Percentiles rank a stretch among this genome's conserved stretches.
Evolutionary conservation across 2,888 invertebrate species (phyloP).

Genomic region (Drosophila mayaguana): DNA sequence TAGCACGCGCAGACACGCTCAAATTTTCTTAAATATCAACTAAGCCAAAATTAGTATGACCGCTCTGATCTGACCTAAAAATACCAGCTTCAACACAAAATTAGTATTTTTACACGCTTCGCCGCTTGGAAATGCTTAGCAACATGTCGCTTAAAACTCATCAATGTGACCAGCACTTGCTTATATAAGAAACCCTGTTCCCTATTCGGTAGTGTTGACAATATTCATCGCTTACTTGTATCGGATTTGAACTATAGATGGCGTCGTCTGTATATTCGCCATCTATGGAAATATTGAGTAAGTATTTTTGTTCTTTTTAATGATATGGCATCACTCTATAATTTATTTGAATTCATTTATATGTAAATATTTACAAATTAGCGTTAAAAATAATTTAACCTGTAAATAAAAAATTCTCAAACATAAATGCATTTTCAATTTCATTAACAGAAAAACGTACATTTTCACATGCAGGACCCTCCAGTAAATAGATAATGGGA

Average conservation of each 20-base stretch:
- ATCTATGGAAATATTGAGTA: constrained; percentile 7
- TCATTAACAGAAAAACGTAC: no score
- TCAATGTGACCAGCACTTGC: constrained; percentile 5
- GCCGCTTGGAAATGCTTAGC: constrained; percentile 7
- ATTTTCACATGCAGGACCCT: neutral
- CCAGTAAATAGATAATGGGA: no score
- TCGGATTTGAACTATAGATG: neutral
- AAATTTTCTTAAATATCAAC: constrained; percentile 63
- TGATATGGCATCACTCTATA: neutral
- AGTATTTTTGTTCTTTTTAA: no score
- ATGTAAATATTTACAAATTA: neutral
- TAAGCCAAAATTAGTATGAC: constrained; percentile 38
- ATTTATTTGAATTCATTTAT: neutral
- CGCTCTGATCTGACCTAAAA: neutral
- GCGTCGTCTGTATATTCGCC: neutral
- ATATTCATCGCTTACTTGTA: neutral
- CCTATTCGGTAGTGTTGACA: neutral
- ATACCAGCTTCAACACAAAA: constrained; percentile 4
- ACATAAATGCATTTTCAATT: neutral
- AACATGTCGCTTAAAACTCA: constrained; percentile 14
- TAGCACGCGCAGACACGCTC: constrained; percentile 46
- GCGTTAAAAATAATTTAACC: neutral
- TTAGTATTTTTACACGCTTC: constrained; percentile 32
- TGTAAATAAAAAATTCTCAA: neutral
- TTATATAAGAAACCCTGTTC: neutral